Evolutionary conservation across 2,113 vertebrate species (phyloP).

Genomic region (Apteryx mantelli): DNA sequence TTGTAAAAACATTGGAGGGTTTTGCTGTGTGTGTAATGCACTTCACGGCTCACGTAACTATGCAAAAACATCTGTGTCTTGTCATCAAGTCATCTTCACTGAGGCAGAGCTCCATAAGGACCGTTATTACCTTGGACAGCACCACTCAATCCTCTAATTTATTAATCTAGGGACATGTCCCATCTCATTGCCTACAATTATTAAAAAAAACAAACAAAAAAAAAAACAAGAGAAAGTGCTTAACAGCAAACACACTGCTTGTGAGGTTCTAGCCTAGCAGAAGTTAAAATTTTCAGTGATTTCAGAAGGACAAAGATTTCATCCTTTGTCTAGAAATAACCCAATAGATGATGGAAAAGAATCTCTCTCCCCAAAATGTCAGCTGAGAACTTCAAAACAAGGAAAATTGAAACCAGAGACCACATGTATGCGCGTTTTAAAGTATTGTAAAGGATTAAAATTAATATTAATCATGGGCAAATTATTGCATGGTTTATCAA

Average conservation of each 20-base stretch:
- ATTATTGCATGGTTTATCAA: background rate
- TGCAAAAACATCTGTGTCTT: background rate
- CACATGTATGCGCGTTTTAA: background rate
- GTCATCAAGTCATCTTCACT: background rate
- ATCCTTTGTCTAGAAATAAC: background rate
- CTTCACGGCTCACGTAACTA: background rate
- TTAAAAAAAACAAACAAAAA: background rate
- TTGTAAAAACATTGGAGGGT: background rate
- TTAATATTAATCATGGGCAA: background rate
- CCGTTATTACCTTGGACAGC: constrained; percentile 14
- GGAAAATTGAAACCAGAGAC: background rate
- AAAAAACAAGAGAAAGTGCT: background rate
- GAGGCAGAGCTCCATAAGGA: fast-evolving
- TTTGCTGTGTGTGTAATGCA: background rate
- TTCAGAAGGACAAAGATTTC: background rate
- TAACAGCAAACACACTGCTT: background rate
- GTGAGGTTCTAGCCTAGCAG: background rate
- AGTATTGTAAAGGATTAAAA: background rate
- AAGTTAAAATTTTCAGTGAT: background rate
- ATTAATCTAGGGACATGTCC: too few relatives aligned
- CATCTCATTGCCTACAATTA: background rate
- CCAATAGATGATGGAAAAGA: background rate
- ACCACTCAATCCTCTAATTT: background rate
- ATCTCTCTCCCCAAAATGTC: background rate
- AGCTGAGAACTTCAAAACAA: background rate